Evolutionary conservation across 2,113 vertebrate genomes (phyloP).

Genomic region (Procavia capensis): DNA sequence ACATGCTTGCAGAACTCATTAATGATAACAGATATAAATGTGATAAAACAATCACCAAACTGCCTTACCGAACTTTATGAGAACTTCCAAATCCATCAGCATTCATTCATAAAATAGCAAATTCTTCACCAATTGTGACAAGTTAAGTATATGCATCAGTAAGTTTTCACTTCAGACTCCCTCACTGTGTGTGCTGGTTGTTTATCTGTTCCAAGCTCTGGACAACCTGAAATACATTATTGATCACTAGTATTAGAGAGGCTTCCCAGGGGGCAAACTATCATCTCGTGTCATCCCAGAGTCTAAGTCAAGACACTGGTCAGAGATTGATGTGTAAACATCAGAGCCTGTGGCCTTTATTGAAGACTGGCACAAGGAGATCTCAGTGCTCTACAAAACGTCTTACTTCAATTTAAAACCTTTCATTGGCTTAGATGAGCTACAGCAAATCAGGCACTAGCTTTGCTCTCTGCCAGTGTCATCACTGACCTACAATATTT

Average conservation of each 20-base stretch:
- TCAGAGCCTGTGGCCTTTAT: neutral
- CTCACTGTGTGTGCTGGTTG: neutral
- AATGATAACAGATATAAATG: neutral
- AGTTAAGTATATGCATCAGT: neutral
- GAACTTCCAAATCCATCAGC: neutral
- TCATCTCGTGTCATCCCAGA: neutral
- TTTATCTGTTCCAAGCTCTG: neutral
- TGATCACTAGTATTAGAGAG: neutral
- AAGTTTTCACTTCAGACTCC: neutral
- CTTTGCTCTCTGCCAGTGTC: neutral
- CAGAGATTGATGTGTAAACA: neutral
- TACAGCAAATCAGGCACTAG: neutral
- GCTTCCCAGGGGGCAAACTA: neutral
- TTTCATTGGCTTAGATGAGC: neutral
- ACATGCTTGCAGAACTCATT: neutral
- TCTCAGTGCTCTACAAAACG: neutral
- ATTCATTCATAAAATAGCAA: neutral
- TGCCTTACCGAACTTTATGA: neutral
- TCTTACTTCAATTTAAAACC: neutral
- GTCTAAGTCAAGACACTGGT: neutral
- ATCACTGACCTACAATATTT: neutral
- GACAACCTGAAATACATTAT: neutral
- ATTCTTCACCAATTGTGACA: neutral
- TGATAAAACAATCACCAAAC: neutral
- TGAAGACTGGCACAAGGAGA: neutral